Evolutionary conservation across 1,140 invertebrate species (phyloP).

Genomic region (Prorops nasuta): DNA sequence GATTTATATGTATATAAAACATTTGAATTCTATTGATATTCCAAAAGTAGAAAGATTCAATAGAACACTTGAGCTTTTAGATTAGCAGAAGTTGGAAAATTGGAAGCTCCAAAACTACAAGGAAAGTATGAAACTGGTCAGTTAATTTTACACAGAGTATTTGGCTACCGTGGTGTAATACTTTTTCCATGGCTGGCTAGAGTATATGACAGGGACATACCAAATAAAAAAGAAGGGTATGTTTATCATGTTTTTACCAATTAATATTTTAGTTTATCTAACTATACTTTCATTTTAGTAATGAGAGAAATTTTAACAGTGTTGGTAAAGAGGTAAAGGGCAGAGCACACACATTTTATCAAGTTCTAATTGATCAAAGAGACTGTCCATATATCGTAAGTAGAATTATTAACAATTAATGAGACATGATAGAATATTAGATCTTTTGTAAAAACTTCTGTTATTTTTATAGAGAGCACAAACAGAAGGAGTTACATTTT

Average conservation of each 20-base stretch:
- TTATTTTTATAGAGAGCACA: constrained; percentile 75
- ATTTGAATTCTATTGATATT: background rate
- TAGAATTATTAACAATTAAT: constrained; percentile 23
- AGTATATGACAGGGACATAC: constrained; percentile 89
- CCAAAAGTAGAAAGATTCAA: background rate
- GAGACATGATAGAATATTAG: background rate
- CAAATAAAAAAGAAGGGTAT: constrained; percentile 55
- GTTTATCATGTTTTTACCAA: constrained; percentile 18
- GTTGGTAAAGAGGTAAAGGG: constrained; percentile 88
- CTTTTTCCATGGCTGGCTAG: constrained; percentile 93
- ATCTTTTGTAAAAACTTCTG: constrained; percentile 10
- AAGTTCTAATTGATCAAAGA: constrained; percentile 93
- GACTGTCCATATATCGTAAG: constrained; percentile 95
- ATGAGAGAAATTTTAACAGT: constrained; percentile 51
- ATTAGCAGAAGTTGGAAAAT: constrained; percentile 76
- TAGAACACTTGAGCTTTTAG: constrained; percentile 41
- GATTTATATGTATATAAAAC: background rate
- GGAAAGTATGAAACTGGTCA: constrained; percentile 95
- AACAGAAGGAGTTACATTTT: constrained; percentile 96
- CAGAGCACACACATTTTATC: constrained; percentile 91
- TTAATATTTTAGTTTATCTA: background rate
- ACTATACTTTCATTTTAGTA: constrained; percentile 29
- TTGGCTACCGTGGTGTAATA: constrained; percentile 93
- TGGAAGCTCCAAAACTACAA: constrained; percentile 79
- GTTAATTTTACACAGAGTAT: constrained; percentile 91